phyloP scores from a whole-genome alignment of 2,113 vertebrate genomes.

The Myotis davidii region DNA sequence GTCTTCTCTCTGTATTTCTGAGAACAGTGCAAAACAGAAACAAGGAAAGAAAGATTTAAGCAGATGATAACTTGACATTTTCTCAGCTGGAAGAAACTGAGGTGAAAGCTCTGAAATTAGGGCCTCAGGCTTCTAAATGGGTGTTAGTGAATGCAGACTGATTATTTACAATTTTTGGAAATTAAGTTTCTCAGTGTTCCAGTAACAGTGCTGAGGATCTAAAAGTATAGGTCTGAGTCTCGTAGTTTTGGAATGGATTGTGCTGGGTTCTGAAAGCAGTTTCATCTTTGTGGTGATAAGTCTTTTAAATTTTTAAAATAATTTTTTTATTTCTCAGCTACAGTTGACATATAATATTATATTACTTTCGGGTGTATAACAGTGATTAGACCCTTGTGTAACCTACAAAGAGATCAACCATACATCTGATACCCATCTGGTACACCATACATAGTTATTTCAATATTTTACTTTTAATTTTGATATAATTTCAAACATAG shows the following conservation, averaged over 20 bases:
- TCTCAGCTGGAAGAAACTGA: conserved; percentile 1
- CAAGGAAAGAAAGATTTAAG: background rate
- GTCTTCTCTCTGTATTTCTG: conserved; percentile 66
- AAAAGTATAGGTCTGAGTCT: background rate
- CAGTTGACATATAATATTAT: background rate
- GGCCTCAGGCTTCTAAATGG: background rate
- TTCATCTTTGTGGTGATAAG: background rate
- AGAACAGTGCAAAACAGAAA: conserved; percentile 66
- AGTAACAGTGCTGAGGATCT: background rate
- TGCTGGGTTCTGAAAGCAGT: conserved; percentile 5
- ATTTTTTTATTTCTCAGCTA: background rate
- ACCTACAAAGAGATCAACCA: background rate
- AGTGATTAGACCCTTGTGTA: background rate
- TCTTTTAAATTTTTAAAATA: background rate
- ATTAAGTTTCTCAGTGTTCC: background rate
- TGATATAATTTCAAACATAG: background rate
- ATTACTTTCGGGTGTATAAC: background rate
- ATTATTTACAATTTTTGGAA: background rate
- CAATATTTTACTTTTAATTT: conserved; percentile 6
- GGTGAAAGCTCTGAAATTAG: background rate
- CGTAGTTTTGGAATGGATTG: background rate
- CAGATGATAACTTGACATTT: background rate
- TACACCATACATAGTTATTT: background rate
- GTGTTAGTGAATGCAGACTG: background rate
- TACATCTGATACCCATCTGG: background rate